These are phyloP conservation scores for Stenurella melanura DNA, from an alignment of 2,888 invertebrate genomes.

Conservation along the genomic window DNA sequence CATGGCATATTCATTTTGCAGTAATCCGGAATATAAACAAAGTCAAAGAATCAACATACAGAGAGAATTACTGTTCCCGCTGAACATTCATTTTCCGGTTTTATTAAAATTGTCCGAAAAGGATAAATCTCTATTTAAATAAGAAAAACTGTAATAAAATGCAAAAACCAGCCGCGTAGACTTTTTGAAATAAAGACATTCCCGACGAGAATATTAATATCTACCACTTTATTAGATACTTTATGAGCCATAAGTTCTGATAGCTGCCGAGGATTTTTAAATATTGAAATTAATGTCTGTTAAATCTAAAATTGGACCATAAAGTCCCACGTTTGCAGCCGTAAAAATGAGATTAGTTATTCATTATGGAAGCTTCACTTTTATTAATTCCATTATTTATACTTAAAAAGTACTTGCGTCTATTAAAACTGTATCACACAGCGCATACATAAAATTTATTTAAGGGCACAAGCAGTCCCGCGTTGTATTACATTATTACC, in stretches of 20 bases:
- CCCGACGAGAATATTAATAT: conserved; percentile 53
- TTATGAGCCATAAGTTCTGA: conserved; percentile 60
- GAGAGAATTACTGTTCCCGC: conserved; percentile 15
- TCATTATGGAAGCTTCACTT: conserved; percentile 57
- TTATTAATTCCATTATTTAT: conserved; percentile 57
- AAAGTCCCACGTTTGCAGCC: conserved; percentile 50
- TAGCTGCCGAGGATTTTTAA: conserved; percentile 54
- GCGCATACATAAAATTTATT: background rate
- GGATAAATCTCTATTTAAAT: conserved; percentile 40
- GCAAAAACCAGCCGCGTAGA: conserved; percentile 35
- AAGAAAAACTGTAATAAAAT: conserved; percentile 43
- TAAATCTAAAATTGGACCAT: conserved; percentile 55
- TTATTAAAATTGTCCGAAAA: conserved; percentile 34
- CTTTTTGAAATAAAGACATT: conserved; percentile 37
- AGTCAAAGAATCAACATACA: conserved; percentile 6
- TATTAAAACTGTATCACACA: conserved; percentile 4
- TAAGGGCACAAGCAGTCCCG: background rate
- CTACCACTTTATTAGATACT: conserved; percentile 60
- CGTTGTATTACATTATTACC: background rate
- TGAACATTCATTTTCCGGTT: conserved; percentile 33
- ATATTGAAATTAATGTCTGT: conserved; percentile 56
- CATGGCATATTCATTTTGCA: background rate
- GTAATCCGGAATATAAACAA: background rate
- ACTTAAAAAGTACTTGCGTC: conserved; percentile 16
- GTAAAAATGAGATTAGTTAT: conserved; percentile 60